Evolutionary conservation across 2,113 vertebrate genomes (phyloP), one percentile per base, ranked within the genome.

Genomic region (Erythrocercus mccallii): DNA sequence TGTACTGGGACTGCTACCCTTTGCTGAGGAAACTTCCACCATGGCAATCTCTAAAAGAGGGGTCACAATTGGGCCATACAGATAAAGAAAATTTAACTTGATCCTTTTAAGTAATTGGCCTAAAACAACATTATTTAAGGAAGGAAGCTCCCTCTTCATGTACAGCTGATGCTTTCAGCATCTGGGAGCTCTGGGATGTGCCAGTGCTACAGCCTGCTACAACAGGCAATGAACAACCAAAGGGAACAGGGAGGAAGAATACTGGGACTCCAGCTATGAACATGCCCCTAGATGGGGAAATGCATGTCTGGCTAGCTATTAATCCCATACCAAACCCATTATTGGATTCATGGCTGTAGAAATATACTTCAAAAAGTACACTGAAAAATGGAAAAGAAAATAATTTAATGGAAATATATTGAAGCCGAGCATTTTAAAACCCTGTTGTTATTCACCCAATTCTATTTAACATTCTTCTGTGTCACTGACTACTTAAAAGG

Each of bases 391-490:
- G 83, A 94, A 81, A 90, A 86, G 51, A 88, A 91, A 95, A 85
- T 61, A 85, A 89, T 87, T 82, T 77, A 82, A 95, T 82, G 66
- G 74, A 94, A 94, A 94, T 77, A 77, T 7, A 82, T 1, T 88
- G 68, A 97, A 90, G 58, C 53, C 54, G 58, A 92, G 58, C 70
- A 70, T 92, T 95, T 95, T 19, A 80, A 91, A 94, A 72, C 19
- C 54, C 62, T 88, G 54, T 80, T 95, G 89, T 85, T 92, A 95
- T 85, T 91, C 91, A 93, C 79, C 17, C 91, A 85, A 56, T 93
- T 95, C 94, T 96, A 81, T 86, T 92, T 77, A 95, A 95, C 54
- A 93, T 81, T 84, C 70, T 85, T 95, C 87, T 91, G 74, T 90
- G 62, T 85, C 89, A 90, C 56, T 83, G 92, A 90, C 94, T 91